Evolutionary conservation across 1,140 invertebrate species (phyloP), one percentile per base, ranked within the genome.

Genomic region (Pinna nobilis): DNA sequence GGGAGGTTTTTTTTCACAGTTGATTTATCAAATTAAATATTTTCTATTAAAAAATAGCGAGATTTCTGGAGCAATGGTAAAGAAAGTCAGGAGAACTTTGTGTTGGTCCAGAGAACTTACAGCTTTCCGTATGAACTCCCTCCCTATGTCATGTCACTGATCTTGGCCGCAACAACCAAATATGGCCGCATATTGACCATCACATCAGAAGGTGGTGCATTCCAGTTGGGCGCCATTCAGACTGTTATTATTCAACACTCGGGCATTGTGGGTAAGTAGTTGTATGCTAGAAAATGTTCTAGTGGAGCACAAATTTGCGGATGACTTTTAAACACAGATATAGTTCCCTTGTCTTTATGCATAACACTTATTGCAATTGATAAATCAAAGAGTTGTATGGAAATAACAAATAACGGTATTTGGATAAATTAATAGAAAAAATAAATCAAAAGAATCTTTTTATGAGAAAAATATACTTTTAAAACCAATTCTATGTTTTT

Each of bases 181-280:
- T 82, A 80, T 74, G 79, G 80, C 18, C 76, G 77, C n/a, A 59
- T 78, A 5, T 28, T 83, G 18, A 39, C 81, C 13, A 39, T 84
- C 33, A 74, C 68, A 0, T 49, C 61, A 67, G 69, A 80, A 44
- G 80, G 82, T 18, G 76, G 75, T 47, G 82, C 83, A 9, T 81
- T 83, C 41, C 84, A 86, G 50, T 80, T 78, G 61, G 84, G 84
- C 47, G 82, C 83, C 23, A 82, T 83, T 1, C 77, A 86, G 55
- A 84, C 82, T 15, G 60, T 80, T 28, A 80, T 84, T 13, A 68
- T 77, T 39, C 53, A 73, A 30, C 47, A 76, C 7, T 50, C 64
- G n/a, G 67, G 53, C 55, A 59, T 59, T 59, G 30, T 59, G 28
- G 55, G 55, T 59, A 59, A 7, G 55, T 59, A 20, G 30, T 33